These are phyloP conservation scores for Mirza zaza DNA, from an alignment of 2,113 vertebrate genomes.

Conservation along the genomic window DNA sequence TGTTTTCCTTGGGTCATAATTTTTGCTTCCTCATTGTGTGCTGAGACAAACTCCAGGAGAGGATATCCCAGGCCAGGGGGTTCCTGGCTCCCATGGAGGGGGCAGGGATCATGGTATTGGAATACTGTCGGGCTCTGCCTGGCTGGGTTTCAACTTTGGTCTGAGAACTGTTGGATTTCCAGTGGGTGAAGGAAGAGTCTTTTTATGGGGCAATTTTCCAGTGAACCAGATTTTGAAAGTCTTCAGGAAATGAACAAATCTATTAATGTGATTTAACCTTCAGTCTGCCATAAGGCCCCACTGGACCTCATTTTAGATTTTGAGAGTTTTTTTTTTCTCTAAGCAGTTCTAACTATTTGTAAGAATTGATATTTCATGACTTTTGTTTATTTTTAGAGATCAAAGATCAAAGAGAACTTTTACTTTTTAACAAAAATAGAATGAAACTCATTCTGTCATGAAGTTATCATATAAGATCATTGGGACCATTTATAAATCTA, in stretches of 20 bases:
- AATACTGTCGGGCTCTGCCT: accelerated
- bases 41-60: neutral
- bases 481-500: neutral
- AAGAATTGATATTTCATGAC: neutral
- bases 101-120: neutral
- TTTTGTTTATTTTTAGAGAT: conserved; percentile 14
- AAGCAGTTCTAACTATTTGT: neutral
- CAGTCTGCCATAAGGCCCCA: neutral
- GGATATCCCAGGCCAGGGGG: neutral
- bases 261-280: neutral
- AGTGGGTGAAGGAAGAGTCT: neutral
- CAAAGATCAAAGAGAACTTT: neutral
- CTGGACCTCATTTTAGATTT: neutral
- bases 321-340: too few species aligned
- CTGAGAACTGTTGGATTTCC: neutral
- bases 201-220: neutral
- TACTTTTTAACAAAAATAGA: neutral
- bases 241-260: neutral
- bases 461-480: neutral
- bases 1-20: neutral
- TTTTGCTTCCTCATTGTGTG: neutral
- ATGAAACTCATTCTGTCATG: neutral
- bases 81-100: accelerated
- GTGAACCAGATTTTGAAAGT: conserved; percentile 5
- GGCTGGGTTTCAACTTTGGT: neutral